These are phyloP conservation scores for Cantharis lateralis DNA, from an alignment of 2,888 invertebrate species.

Conservation along the genomic window DNA sequence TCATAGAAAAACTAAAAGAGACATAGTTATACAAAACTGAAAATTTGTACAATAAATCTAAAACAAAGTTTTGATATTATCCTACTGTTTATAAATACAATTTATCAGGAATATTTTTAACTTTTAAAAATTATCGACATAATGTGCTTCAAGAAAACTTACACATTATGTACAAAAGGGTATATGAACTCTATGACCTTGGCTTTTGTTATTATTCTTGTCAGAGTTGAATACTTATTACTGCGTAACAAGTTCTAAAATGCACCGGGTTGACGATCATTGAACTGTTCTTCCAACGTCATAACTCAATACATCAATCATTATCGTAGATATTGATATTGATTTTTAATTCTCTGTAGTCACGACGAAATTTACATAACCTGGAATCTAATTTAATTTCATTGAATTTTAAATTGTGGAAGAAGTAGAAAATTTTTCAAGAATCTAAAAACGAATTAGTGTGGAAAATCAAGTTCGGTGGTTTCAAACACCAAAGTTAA, in stretches of 20 bases:
- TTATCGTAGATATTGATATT: background rate
- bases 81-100: too few species aligned
- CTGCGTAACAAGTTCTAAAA: constrained; percentile 4
- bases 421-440: background rate
- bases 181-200: constrained; percentile 2
- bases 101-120: background rate
- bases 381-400: background rate
- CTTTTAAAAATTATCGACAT: background rate
- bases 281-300: background rate
- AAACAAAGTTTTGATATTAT: background rate
- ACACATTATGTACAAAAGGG: background rate
- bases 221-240: constrained; percentile 1
- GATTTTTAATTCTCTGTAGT: background rate
- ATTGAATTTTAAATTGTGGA: background rate
- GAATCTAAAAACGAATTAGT: background rate
- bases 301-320: background rate
- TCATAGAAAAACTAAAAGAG: background rate
- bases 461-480: background rate
- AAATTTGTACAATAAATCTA: background rate
- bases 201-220: constrained; percentile 4
- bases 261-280: constrained; percentile 2
- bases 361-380: background rate
- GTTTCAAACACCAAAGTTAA: background rate
- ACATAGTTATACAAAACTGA: background rate
- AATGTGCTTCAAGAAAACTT: background rate